Base-by-base conservation (phyloP, 2,113 vertebrate genomes). In the Chlamydotis undulata region DNA sequence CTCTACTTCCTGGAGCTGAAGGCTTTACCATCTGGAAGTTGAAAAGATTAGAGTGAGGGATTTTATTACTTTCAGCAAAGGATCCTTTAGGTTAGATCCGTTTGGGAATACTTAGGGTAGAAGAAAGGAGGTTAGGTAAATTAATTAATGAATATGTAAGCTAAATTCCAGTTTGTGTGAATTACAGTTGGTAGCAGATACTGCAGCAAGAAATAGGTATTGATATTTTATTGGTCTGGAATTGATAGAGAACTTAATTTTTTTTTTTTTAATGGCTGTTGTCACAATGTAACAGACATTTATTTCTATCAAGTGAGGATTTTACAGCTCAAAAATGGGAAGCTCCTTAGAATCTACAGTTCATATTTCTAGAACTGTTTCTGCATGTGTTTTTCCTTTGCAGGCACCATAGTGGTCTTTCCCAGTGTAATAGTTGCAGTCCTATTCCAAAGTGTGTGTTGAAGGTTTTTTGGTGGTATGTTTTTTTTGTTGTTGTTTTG, bases 41-140 rank as follows among this genome's bases (percentile, higher is more conserved):
- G 47, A 24, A 82, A 94, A 85, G 52, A 83, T 79, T 53, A 77
- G 91, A 93, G 87, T 53, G 56, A 45, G 33, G 8, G 8, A 64
- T 92, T 94, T 89, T 26, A 39, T 92, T 91, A 26, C 67, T 95
- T 94, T 87, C 25, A 80, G 53, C 29, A 77, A 24, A 87, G 70
- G 14, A 73, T 87, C 28, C 78, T 91, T 49, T 91, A 74, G 63
- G 77, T 71, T 56, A 73, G 33, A 28, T 85, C 45, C 64, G 60
- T 82, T 64, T 76, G 84, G 41, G 45, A 91, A n/a, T 33, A 55
- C 22, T 84, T 55, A 61, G 12, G 19, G 6, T 81, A 77, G 59
- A 61, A 83, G 52, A 83, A 92, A 85, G 57, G 59, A 69, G 63
- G 17, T 67, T 74, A 69, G 45, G 39, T 73, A 41, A 80, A 60